These are phyloP conservation scores for Helogale parvula DNA, from an alignment of 2,113 vertebrate genomes.

Conservation along the genomic window DNA sequence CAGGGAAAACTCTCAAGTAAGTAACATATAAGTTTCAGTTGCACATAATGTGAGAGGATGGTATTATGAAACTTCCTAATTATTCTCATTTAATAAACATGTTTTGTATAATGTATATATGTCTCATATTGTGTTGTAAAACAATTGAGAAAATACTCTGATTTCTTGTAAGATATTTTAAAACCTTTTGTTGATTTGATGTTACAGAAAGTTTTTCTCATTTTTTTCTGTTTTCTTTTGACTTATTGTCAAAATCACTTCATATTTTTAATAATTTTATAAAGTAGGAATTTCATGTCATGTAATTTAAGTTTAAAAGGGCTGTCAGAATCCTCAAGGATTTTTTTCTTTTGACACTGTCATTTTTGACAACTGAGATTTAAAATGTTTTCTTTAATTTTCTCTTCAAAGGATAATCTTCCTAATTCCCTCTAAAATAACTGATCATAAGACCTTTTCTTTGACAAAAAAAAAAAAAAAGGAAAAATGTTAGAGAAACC, in stretches of 20 bases:
- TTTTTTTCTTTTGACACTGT: neutral
- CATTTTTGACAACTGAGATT: neutral
- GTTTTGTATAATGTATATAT: neutral
- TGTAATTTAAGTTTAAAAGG: neutral
- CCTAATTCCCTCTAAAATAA: conserved; percentile 53
- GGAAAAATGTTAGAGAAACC: neutral
- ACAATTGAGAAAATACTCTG: neutral
- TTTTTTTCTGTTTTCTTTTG: conserved; percentile 23
- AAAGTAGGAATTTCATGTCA: neutral
- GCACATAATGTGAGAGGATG: neutral
- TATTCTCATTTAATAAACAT: neutral
- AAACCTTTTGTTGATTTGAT: conserved; percentile 41
- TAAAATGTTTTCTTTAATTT: conserved; percentile 29
- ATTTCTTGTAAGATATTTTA: conserved; percentile 38
- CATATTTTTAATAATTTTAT: conserved; percentile 4
- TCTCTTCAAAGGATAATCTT: conserved; percentile 52
- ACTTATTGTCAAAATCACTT: neutral
- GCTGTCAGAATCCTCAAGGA: neutral
- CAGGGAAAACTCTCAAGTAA: neutral
- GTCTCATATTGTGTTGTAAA: neutral
- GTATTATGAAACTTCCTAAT: neutral
- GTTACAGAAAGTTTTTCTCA: neutral
- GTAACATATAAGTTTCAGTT: neutral
- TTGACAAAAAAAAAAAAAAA: neutral
- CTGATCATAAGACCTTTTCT: conserved; percentile 45